Conservation (phyloP, 1,140 invertebrate species). For the Subanguina moxae region DNA sequence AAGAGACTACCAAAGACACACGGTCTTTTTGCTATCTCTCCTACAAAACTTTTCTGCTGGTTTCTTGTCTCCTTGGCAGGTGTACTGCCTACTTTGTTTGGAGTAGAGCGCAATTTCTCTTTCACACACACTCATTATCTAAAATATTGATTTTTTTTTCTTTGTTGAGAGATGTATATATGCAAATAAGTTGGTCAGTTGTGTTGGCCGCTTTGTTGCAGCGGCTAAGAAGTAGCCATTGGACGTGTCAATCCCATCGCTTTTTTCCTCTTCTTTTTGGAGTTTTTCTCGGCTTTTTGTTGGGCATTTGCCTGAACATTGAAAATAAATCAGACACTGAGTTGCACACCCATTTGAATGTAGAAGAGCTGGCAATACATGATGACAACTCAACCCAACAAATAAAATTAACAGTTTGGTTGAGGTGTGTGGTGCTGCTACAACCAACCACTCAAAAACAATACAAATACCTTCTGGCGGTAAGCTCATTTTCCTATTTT, state of each 20-base stretch:
- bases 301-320: conserved; percentile 12
- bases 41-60: too few relatives aligned
- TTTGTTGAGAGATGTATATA: too few relatives aligned
- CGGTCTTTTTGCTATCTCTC: too few relatives aligned
- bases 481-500: too few relatives aligned
- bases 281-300: conserved; percentile 6
- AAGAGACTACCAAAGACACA: too few relatives aligned
- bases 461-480: conserved; percentile 9
- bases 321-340: neutral
- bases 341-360: neutral
- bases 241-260: neutral
- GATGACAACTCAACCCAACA: neutral
- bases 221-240: neutral
- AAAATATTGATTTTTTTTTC: too few relatives aligned
- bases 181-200: too few relatives aligned
- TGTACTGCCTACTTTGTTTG: too few relatives aligned
- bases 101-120: too few relatives aligned
- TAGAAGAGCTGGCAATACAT: neutral
- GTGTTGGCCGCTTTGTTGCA: too few relatives aligned
- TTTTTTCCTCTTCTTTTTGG: conserved; percentile 1
- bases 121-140: too few relatives aligned
- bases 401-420: neutral
- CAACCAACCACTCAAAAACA: conserved; percentile 2
- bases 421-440: neutral
- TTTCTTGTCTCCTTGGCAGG: too few relatives aligned